Evolutionary conservation across 2,888 invertebrate genomes (phyloP).

Genomic region (Drosophila algonquin): DNA sequence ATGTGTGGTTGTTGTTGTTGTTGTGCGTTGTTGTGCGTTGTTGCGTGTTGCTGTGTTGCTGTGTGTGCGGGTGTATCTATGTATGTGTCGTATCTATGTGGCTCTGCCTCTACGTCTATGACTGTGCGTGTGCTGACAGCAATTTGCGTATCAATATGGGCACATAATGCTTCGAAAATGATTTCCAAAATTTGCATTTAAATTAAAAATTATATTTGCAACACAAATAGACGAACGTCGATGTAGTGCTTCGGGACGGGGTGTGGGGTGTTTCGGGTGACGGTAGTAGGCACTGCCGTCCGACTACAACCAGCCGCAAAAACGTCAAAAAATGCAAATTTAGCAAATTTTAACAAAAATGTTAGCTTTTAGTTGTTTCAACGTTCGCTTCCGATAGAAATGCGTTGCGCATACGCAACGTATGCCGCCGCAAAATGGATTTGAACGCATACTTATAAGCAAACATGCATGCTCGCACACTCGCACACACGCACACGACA

Average conservation of each 20-base stretch:
- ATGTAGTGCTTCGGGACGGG: neutral
- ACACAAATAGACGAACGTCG: constrained; percentile 65
- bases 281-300: constrained; percentile 27
- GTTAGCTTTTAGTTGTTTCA: constrained; percentile 74
- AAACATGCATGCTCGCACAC: constrained; percentile 1
- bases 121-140: constrained; percentile 74
- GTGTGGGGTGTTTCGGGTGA: neutral
- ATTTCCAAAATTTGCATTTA: constrained; percentile 79
- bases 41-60: neutral
- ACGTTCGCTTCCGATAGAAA: constrained; percentile 31
- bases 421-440: constrained; percentile 53
- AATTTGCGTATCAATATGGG: constrained; percentile 80
- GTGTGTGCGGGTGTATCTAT: constrained; percentile 13
- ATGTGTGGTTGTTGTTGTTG: neutral
- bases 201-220: constrained; percentile 80
- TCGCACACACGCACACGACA: constrained; percentile 7
- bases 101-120: constrained; percentile 35
- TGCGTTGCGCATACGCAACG: constrained; percentile 77
- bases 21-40: constrained; percentile 1
- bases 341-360: constrained; percentile 76
- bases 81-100: neutral
- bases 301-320: constrained; percentile 42
- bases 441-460: constrained; percentile 4
- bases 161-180: constrained; percentile 80
- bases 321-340: constrained; percentile 75